Evolutionary conservation across 2,797 vertebrate genomes (phyloP).

Genomic region (Gallinago nigripennis): DNA sequence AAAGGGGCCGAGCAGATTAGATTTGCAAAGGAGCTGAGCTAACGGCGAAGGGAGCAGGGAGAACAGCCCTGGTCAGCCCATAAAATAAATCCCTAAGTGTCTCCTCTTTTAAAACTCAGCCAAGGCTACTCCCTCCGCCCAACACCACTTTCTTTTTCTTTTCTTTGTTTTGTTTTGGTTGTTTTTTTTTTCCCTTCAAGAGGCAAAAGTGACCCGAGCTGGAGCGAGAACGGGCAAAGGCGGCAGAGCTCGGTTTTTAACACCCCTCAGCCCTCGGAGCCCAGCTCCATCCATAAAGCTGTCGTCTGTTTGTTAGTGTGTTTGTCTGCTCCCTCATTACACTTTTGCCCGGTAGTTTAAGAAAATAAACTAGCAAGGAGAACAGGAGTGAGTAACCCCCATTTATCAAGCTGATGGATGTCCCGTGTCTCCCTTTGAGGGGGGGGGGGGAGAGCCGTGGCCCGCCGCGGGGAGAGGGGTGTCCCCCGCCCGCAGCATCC

Average conservation of each 20-base stretch:
- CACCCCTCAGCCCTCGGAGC: neutral
- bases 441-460: neutral
- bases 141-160: no score
- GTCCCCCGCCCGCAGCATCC: neutral
- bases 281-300: slow-evolving; percentile 54
- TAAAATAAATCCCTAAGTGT: slow-evolving; percentile 36
- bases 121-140: neutral
- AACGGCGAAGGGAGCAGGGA: neutral
- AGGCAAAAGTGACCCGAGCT: neutral
- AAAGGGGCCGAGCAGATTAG: slow-evolving; percentile 64
- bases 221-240: neutral
- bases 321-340: slow-evolving; percentile 48
- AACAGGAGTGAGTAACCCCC: slow-evolving; percentile 30
- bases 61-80: neutral
- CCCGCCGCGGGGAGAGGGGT: neutral
- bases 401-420: slow-evolving; percentile 60
- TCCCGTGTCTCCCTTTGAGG: neutral
- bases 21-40: slow-evolving; percentile 50
- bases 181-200: neutral
- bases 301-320: slow-evolving; percentile 62
- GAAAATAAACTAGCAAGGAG: slow-evolving; percentile 54
- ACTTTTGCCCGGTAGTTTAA: slow-evolving; percentile 54
- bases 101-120: slow-evolving; percentile 26
- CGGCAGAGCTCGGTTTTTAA: neutral
- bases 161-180: no score